Conservation (phyloP, 2,797 vertebrate genomes). For the Bovichtus diacanthus region DNA sequence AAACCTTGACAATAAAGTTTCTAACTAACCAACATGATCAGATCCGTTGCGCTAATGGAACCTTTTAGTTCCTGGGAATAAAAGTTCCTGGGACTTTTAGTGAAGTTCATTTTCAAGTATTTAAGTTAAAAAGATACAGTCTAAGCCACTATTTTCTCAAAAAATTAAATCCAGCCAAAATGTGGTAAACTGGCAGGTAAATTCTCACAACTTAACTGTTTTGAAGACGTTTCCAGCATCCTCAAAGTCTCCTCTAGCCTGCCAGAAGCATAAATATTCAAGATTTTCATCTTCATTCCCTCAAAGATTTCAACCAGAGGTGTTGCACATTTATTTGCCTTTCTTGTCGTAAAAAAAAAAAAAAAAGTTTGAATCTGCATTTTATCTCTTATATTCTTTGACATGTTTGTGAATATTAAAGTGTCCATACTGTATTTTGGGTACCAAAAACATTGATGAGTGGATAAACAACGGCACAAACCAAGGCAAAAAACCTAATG, state of each 20-base stretch:
- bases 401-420: background rate
- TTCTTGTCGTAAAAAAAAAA: background rate
- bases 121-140: background rate
- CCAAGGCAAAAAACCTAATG: background rate
- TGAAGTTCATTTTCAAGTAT: background rate
- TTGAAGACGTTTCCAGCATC: slow-evolving; percentile 39
- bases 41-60: too few relatives aligned
- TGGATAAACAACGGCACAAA: background rate
- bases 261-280: slow-evolving; percentile 51
- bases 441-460: background rate
- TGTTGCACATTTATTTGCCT: slow-evolving; percentile 5
- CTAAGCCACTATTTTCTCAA: slow-evolving; percentile 12
- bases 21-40: background rate
- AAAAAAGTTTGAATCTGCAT: background rate
- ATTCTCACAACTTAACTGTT: slow-evolving; percentile 50
- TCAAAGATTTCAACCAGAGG: slow-evolving; percentile 18
- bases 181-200: slow-evolving; percentile 45
- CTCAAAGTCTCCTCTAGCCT: slow-evolving; percentile 35
- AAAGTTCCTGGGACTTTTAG: background rate
- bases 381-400: background rate
- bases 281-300: slow-evolving; percentile 14
- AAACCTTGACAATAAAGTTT: background rate
- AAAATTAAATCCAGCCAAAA: slow-evolving; percentile 41
- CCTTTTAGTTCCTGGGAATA: background rate
- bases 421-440: background rate